Conservation (phyloP, 2,113 vertebrate species). For the Channa maculata region DNA sequence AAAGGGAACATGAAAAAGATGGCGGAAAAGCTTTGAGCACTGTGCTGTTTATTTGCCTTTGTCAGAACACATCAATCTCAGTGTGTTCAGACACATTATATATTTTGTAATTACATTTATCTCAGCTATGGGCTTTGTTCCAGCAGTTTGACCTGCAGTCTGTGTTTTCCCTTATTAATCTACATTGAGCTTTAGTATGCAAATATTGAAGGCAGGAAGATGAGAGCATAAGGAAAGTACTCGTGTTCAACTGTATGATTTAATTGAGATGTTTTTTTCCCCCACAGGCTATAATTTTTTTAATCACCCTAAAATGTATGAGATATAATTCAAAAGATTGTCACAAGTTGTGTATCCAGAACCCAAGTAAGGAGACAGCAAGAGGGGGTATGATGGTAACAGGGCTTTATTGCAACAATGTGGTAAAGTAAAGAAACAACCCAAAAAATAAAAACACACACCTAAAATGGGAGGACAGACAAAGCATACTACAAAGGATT, state of each 20-base stretch:
- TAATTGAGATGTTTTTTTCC: too few species aligned
- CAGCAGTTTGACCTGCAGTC: conserved; percentile 40
- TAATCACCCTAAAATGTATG: too few species aligned
- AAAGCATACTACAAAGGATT: too few species aligned
- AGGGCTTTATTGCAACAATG: too few species aligned
- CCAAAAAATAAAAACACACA: too few species aligned
- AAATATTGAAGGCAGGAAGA: conserved; percentile 31
- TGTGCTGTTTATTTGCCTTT: conserved; percentile 61
- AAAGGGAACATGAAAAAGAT: neutral
- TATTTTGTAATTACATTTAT: conserved; percentile 71
- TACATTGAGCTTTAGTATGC: conserved; percentile 46
- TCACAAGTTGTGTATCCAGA: too few species aligned
- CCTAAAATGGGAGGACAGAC: too few species aligned
- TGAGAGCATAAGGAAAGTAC: neutral
- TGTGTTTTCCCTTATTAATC: conserved; percentile 51
- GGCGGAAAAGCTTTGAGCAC: conserved; percentile 8
- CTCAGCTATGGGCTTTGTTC: conserved; percentile 57
- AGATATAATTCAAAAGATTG: too few species aligned
- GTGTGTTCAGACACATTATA: conserved; percentile 39
- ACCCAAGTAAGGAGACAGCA: too few species aligned
- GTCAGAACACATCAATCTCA: conserved; percentile 61
- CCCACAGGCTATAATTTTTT: too few species aligned
- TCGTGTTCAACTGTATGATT: neutral
- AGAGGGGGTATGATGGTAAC: too few species aligned
- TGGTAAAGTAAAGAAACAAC: too few species aligned